Conservation (phyloP, 2,797 vertebrate genomes). For the Gymnoscopelus microlampas region DNA sequence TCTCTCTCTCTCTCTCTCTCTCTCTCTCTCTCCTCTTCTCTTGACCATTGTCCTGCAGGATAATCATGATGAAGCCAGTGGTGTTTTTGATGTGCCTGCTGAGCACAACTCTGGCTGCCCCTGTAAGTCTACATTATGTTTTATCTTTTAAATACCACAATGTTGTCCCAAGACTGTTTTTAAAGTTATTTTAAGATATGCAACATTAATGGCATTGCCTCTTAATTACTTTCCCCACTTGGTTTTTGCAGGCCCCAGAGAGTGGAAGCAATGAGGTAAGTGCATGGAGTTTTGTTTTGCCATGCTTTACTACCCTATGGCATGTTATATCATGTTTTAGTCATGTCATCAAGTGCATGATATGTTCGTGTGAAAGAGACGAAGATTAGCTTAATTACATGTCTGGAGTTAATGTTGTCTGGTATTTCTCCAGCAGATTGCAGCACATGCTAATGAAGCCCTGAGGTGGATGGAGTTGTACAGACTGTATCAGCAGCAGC, state of each 20-base stretch:
- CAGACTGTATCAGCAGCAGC: constrained; percentile 78
- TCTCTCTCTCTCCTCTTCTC: background rate
- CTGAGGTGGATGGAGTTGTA: constrained; percentile 80
- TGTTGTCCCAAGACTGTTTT: background rate
- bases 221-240: constrained; percentile 16
- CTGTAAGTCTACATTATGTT: constrained; percentile 69
- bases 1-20: constrained; percentile 2
- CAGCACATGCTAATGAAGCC: constrained; percentile 75
- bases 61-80: constrained; percentile 67
- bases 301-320: background rate
- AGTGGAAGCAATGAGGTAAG: constrained; percentile 77
- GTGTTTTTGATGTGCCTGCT: constrained; percentile 68
- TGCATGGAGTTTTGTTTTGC: background rate
- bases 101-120: constrained; percentile 64
- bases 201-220: background rate
- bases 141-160: background rate
- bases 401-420: constrained; percentile 54
- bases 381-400: constrained; percentile 49
- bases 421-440: constrained; percentile 64
- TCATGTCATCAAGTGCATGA: constrained; percentile 42
- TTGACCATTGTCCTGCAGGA: constrained; percentile 2
- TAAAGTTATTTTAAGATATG: background rate
- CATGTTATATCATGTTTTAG: constrained; percentile 45
- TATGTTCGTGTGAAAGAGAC: constrained; percentile 32
- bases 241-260: constrained; percentile 59